Base-by-base conservation (phyloP, 2,113 vertebrate genomes). In the Misgurnus mizolepis region DNA sequence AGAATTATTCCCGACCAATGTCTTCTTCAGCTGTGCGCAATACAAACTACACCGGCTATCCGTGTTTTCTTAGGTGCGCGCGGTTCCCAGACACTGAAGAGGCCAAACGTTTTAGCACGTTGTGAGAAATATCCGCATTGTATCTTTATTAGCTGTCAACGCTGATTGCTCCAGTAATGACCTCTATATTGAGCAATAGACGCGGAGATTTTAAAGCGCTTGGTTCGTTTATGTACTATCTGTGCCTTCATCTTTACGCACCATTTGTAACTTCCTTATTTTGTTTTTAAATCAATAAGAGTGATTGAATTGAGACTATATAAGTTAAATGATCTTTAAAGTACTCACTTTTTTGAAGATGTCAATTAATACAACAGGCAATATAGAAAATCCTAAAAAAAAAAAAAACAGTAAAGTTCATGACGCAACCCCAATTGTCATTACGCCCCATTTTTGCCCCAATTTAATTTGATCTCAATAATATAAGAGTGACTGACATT, bases 41-140 rank as follows among this genome's bases (percentile, higher is more conserved):
- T 72, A 86, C 91, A 92, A 91, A 93, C 90, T 92, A 88, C 91
- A 79, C 82, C 89, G 91, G 88, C 88, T 88, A 18, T 17, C 27
- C 91, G 85, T 97, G 96, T 98, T 98, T 95, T 94, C 93, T 95
- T 96, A 96, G 96, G 94, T 96, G 96, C 90, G 84, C 88, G 4
- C 43, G 0, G 91, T 93, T 94, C 92, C 91, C 94, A 92, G 91
- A 90, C 83, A 83, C 75, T 84, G 82, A 43, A 87, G 76, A n/a
- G 88, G 85, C 89, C 93, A 94, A 94, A 95, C 92, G 91, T 89
- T 95, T 91, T 91, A 90, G 91, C 94, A 94, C 92, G 89, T 89
- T 92, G 92, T 92, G 91, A 89, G 91, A 93, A 91, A 89, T 88
- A 92, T 88, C 89, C 86, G 84, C 87, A 89, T 91, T 92, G 90